Evolutionary conservation across 2,797 vertebrate species (phyloP).

Genomic region (Muraenolepis orangiensis): DNA sequence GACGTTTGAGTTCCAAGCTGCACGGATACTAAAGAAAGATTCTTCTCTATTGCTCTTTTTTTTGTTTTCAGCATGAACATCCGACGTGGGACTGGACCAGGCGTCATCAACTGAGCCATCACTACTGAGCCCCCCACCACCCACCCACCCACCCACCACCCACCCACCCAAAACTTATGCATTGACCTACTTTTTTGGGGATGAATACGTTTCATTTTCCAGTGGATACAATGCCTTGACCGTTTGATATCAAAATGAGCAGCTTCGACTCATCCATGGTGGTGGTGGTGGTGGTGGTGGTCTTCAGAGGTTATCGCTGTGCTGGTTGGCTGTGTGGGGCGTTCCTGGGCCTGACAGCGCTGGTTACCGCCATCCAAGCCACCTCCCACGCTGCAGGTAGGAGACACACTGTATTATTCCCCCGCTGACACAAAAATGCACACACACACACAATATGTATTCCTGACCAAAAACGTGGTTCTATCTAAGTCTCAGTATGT

Average conservation of each 20-base stretch:
- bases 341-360: slow-evolving; percentile 58
- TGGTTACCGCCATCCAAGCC: slow-evolving; percentile 62
- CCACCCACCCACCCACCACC: background rate
- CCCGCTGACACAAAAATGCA: background rate
- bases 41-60: background rate
- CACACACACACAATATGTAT: background rate
- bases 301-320: slow-evolving; percentile 41
- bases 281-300: slow-evolving; percentile 55
- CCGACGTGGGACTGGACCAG: slow-evolving; percentile 26
- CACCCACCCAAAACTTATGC: background rate
- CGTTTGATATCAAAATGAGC: slow-evolving; percentile 62
- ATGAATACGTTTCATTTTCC: slow-evolving; percentile 32
- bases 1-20: background rate
- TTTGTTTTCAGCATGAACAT: background rate
- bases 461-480: background rate
- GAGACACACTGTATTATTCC: slow-evolving; percentile 33
- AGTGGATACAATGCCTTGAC: slow-evolving; percentile 70
- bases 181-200: background rate
- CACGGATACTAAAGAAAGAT: background rate
- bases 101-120: slow-evolving; percentile 24
- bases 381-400: slow-evolving; percentile 72
- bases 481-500: background rate
- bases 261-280: slow-evolving; percentile 55
- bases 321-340: slow-evolving; percentile 33
- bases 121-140: no score